These are phyloP conservation scores for Urocyon cinereoargenteus DNA, from an alignment of 2,797 vertebrate species.

Conservation along the genomic window DNA sequence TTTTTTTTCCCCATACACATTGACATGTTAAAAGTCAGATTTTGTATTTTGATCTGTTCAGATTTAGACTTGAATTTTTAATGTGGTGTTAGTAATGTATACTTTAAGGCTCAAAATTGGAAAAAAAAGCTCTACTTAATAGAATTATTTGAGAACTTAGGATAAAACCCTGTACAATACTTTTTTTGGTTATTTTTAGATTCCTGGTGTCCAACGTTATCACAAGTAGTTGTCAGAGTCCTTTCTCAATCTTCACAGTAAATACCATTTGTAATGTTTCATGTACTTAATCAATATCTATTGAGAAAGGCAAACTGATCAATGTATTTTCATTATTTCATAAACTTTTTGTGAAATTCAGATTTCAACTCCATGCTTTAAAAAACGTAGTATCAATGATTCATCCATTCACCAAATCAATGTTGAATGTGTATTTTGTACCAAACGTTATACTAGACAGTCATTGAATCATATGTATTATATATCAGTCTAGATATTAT, in stretches of 20 bases:
- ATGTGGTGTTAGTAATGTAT: neutral
- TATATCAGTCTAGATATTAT: neutral
- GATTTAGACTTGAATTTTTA: neutral
- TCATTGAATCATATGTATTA: neutral
- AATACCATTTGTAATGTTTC: neutral
- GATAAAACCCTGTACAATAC: neutral
- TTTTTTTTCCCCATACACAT: neutral
- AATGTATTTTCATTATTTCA: constrained; percentile 1
- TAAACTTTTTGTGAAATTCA: constrained; percentile 8
- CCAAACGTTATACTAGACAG: neutral
- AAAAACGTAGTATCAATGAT: neutral
- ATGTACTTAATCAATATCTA: constrained; percentile 13
- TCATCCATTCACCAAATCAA: neutral
- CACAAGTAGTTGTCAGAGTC: neutral
- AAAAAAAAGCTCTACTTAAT: neutral
- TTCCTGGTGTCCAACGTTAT: neutral
- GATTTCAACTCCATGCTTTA: neutral
- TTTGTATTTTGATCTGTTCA: neutral
- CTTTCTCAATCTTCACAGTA: neutral
- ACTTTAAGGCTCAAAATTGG: neutral
- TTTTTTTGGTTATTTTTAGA: neutral
- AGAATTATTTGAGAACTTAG: neutral
- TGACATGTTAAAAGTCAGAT: neutral
- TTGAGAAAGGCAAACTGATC: neutral
- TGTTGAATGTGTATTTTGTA: neutral